Evolutionary conservation across 2,888 invertebrate genomes (phyloP), one percentile per base, ranked within the genome.

Genomic region (Tetragonula carbonaria): DNA sequence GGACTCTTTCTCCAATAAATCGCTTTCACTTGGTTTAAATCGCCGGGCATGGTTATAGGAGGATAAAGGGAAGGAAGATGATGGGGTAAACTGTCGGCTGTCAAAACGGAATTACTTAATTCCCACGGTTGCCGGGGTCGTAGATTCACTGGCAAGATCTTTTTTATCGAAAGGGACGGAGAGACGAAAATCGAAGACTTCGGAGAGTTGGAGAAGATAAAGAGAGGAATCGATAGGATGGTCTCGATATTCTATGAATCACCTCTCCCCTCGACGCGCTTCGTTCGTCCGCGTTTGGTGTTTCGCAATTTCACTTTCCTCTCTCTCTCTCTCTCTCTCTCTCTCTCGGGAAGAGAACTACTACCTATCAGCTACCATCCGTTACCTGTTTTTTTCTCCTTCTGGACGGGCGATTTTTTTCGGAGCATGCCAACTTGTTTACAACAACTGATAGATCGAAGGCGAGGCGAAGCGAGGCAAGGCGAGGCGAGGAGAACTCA

Each of bases 341-440:
- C 75, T 62, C 18, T 53, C 59, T 28, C 50, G 3, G 4, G n/a
- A 13, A n/a, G 13, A n/a, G 57, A 57, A 5, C n/a, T n/a, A 16
- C 28, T 38, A 38, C 38, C 38, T 38, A 38, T 38, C 38, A 38
- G 38, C 38, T 8, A 33, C 11, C 33, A 65, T 65, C 63, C 33
- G 33, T 21, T 65, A 33, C 21, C 21, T 33, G 63, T 18, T 33
- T 65, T 66, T 28, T 53, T 72, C 8, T 8, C 8, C 38, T 38
- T 38, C 8, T 38, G 38, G 8, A 8, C 1, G 38, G 8, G 38
- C 38, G 8, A 38, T 38, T 38, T 38, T 38, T 38, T 38, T 38
- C 38, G 38, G 38, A 38, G 38, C 38, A 38, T 38, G 38, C 38
- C 88, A 87, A 90, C 87, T 88, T 86, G 86, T 89, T 91, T 91